These are phyloP conservation scores for Cololabis saira DNA, from an alignment of 2,113 vertebrate genomes.

Conservation along the genomic window DNA sequence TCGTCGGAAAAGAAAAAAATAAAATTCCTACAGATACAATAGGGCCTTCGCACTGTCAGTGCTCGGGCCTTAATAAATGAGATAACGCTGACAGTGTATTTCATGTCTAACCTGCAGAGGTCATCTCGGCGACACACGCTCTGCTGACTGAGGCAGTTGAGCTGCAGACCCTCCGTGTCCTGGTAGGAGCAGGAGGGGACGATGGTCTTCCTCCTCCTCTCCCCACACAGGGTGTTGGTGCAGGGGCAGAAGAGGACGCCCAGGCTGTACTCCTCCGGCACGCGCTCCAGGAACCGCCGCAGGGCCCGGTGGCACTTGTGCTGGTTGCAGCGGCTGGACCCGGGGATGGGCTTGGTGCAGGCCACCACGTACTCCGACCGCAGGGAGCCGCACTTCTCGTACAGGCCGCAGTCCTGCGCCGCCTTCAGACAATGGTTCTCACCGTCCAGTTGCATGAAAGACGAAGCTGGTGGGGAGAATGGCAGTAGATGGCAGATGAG, in stretches of 20 bases:
- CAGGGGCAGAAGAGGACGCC: constrained; percentile 93
- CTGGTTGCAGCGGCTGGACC: constrained; percentile 83
- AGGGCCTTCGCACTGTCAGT: no score
- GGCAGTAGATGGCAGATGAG: not conserved
- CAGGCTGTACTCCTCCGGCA: constrained; percentile 88
- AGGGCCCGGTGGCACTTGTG: constrained; percentile 87
- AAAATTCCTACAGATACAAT: no score
- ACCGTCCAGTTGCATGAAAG: constrained; percentile 71
- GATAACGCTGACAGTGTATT: no score
- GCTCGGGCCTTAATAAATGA: no score
- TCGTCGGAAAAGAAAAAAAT: no score
- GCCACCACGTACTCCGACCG: constrained; percentile 89
- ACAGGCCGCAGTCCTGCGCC: constrained; percentile 88
- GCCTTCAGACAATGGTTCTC: constrained; percentile 93
- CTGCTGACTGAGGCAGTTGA: constrained; percentile 90
- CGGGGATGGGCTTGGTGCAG: constrained; percentile 82
- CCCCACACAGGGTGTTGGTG: constrained; percentile 87
- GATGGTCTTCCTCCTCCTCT: constrained; percentile 92
- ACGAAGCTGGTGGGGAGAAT: constrained; percentile 49
- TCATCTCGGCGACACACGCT: constrained; percentile 85
- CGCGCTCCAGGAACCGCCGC: constrained; percentile 90
- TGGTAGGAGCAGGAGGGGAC: constrained; percentile 93
- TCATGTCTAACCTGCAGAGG: constrained; percentile 88
- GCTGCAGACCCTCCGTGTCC: constrained; percentile 73
- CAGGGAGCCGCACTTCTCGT: constrained; percentile 88